Conservation (phyloP, 2,888 invertebrate genomes). For the Drosophila mimica region DNA sequence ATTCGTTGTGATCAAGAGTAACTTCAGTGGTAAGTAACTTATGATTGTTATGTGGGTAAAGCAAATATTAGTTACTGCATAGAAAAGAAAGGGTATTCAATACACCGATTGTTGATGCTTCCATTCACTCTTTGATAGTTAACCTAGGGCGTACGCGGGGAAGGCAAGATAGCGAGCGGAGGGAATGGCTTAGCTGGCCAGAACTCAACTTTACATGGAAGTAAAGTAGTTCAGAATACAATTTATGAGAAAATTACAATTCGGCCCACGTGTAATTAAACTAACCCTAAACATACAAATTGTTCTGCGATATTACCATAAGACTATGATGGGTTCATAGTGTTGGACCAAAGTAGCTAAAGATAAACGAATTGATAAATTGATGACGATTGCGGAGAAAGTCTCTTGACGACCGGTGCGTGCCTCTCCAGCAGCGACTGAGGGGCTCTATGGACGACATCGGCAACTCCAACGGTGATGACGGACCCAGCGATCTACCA, state of each 20-base stretch:
- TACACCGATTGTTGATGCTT: background rate
- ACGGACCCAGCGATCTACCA: slow-evolving; percentile 56
- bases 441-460: slow-evolving; percentile 46
- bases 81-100: no score
- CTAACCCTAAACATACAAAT: background rate
- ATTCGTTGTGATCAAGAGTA: background rate
- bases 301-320: slow-evolving; percentile 7
- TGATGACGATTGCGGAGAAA: slow-evolving; percentile 81
- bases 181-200: background rate
- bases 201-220: background rate
- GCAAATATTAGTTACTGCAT: no score
- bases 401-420: slow-evolving; percentile 62
- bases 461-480: slow-evolving; percentile 26
- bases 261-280: background rate
- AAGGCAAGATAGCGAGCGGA: background rate
- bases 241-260: background rate
- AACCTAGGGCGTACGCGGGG: background rate
- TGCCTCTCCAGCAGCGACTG: slow-evolving; percentile 35
- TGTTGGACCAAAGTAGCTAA: slow-evolving; percentile 39
- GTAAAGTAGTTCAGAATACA: background rate
- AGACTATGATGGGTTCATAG: slow-evolving; percentile 29
- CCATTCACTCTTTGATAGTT: background rate
- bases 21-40: background rate
- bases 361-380: slow-evolving; percentile 55
- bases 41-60: no score